Conservation (phyloP, 2,113 vertebrate species). For the Saguinus imperator region DNA sequence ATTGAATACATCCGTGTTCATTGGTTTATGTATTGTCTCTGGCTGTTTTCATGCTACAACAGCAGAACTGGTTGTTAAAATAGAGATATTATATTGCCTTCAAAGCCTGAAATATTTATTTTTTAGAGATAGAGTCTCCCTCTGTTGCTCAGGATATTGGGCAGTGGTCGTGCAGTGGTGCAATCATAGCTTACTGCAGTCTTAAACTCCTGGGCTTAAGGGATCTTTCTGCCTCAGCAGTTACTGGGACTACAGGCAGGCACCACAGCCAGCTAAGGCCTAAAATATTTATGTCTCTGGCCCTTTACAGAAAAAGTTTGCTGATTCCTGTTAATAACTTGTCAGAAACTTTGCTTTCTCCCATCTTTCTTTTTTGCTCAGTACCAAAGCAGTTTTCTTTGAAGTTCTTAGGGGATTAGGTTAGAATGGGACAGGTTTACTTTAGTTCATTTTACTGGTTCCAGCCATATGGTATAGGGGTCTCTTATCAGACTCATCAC, state of each 20-base stretch:
- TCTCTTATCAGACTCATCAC: neutral
- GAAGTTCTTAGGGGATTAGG: neutral
- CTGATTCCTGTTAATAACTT: neutral
- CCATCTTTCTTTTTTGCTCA: neutral
- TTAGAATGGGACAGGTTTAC: neutral
- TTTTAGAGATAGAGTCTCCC: neutral
- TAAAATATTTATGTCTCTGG: too few relatives aligned
- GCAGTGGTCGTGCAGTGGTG: neutral
- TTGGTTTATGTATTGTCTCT: neutral
- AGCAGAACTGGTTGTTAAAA: neutral
- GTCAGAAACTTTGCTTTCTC: neutral
- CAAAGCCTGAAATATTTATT: neutral
- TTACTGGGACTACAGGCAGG: neutral
- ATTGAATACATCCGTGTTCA: neutral
- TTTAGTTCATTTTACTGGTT: slow-evolving; percentile 18
- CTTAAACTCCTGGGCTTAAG: neutral
- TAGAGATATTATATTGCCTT: neutral
- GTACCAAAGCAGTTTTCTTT: neutral
- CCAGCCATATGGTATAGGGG: neutral
- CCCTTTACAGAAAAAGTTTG: neutral
- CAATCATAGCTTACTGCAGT: neutral
- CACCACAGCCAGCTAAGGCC: neutral
- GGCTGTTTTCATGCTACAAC: neutral
- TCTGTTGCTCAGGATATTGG: neutral
- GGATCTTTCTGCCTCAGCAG: neutral